Conservation (phyloP, 2,113 vertebrate genomes). For the Cephalophus harveyi region DNA sequence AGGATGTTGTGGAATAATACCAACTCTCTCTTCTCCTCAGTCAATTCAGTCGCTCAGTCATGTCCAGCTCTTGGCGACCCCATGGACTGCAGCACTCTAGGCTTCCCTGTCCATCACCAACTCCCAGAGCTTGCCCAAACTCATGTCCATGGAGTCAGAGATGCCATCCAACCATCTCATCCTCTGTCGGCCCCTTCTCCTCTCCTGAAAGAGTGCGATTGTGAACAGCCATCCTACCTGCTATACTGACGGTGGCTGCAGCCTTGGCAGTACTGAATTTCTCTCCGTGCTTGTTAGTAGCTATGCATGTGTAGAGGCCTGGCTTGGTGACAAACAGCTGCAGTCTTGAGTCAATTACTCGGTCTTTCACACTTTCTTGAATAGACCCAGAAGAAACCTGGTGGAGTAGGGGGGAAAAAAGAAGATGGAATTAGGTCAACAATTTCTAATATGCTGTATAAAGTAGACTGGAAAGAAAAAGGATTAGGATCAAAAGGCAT, state of each 20-base stretch:
- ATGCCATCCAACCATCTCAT: background rate
- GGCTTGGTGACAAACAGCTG: slow-evolving; percentile 89
- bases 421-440: background rate
- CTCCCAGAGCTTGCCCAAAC: background rate
- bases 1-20: background rate
- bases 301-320: slow-evolving; percentile 93
- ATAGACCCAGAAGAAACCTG: slow-evolving; percentile 91
- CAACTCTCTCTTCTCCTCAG: background rate
- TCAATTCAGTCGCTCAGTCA: background rate
- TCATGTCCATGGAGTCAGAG: background rate
- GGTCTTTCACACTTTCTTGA: slow-evolving; percentile 88
- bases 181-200: rapidly evolving
- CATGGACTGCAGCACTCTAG: background rate
- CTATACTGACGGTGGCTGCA: slow-evolving; percentile 88
- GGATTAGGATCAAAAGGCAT: background rate
- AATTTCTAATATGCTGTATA: background rate
- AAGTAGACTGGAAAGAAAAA: background rate
- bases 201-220: background rate
- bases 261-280: slow-evolving; percentile 92
- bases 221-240: slow-evolving; percentile 81
- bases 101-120: background rate
- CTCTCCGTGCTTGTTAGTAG: slow-evolving; percentile 93
- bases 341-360: slow-evolving; percentile 89
- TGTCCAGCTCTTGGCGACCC: background rate
- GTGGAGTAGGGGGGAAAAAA: background rate